phyloP scores from a whole-genome alignment of 23 tunicate genomes.

The Halocynthia aurantium region DNA sequence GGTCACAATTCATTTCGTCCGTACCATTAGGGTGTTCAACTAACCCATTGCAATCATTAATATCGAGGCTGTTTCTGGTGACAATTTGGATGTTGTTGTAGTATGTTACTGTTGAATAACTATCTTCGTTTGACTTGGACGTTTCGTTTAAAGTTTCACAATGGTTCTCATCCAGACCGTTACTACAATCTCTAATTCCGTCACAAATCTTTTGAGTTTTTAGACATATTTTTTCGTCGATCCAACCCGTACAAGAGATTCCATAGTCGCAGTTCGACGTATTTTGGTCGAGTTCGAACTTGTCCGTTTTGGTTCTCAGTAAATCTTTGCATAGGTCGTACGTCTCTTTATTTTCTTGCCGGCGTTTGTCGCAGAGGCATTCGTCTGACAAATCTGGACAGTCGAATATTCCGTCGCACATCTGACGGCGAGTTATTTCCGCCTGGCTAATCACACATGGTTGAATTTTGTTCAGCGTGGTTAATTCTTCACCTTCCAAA shows the following conservation, averaged over 20 bases:
- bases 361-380: slow-evolving; percentile 11
- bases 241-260: not conserved
- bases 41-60: not conserved
- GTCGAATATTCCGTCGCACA: slow-evolving; percentile 23
- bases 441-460: slow-evolving; percentile 14
- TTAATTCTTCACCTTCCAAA: too few relatives aligned
- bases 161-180: not conserved
- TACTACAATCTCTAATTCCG: slow-evolving; percentile 3
- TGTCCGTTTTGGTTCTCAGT: not conserved
- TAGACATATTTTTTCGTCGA: not conserved
- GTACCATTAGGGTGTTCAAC: not conserved
- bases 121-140: too few relatives aligned
- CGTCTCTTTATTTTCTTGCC: slow-evolving; percentile 5
- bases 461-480: slow-evolving; percentile 3
- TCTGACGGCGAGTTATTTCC: slow-evolving; percentile 10
- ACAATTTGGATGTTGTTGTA: not conserved
- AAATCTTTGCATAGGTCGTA: slow-evolving; percentile 1
- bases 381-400: slow-evolving; percentile 27
- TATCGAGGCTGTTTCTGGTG: not conserved
- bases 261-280: not conserved
- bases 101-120: not conserved
- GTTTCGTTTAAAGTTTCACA: not conserved
- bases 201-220: slow-evolving; percentile 2
- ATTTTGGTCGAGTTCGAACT: not conserved
- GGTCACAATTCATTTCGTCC: slow-evolving; percentile 4